Conservation (phyloP, 2,888 invertebrate species). For the Hybos culiciformis region DNA sequence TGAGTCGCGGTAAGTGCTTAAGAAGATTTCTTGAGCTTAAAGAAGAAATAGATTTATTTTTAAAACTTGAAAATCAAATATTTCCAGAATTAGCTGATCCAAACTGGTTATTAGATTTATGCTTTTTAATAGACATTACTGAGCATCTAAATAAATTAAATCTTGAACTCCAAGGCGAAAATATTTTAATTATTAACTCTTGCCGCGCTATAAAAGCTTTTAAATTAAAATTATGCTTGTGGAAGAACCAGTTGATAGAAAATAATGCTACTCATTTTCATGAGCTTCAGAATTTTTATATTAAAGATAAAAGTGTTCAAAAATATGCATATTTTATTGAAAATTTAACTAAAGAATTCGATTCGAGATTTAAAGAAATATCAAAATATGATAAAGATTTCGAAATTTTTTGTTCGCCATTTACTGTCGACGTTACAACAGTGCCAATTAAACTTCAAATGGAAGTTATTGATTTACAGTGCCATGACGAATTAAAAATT, state of each 20-base stretch:
- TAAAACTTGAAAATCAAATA: background rate
- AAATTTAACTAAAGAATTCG: background rate
- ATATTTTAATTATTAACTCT: background rate
- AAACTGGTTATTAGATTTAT: background rate
- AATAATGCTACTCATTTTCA: background rate
- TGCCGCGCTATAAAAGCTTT: background rate
- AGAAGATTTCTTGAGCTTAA: conserved; percentile 6
- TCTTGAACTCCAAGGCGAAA: background rate
- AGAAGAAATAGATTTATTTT: conserved; percentile 7
- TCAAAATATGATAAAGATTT: background rate
- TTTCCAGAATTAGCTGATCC: conserved; percentile 1
- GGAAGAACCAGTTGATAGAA: background rate
- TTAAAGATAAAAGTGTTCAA: background rate
- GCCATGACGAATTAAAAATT: conserved; percentile 1
- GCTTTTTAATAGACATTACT: background rate
- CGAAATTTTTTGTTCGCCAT: background rate
- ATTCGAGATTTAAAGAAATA: background rate
- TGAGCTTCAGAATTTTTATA: background rate
- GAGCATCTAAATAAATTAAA: background rate
- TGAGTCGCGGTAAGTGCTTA: conserved; percentile 7
- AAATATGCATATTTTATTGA: background rate
- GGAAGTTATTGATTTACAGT: conserved; percentile 3
- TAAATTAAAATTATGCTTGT: background rate
- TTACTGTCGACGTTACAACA: background rate
- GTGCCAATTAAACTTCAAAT: background rate